phyloP scores from a whole-genome alignment of 2,113 vertebrate genomes.

The Anarrhichthys ocellatus region DNA sequence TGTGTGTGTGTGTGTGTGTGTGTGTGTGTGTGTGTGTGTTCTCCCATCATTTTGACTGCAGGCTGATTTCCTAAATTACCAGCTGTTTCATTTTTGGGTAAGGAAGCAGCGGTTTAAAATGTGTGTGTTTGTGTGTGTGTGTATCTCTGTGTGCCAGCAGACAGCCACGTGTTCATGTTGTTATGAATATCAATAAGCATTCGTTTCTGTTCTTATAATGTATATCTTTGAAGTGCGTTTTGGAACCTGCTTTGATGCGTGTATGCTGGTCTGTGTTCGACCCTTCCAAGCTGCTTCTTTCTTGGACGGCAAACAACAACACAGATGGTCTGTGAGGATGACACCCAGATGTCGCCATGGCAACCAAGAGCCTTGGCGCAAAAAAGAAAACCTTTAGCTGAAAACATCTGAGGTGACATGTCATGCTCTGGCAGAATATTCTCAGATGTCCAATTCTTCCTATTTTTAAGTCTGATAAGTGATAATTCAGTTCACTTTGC shows the following conservation, averaged over 20 bases:
- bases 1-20: too few relatives aligned
- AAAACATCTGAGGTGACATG: conserved; percentile 52
- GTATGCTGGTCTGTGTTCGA: conserved; percentile 23
- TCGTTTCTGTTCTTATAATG: neutral
- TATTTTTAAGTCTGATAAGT: neutral
- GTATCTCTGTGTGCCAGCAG: neutral
- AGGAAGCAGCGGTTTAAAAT: neutral
- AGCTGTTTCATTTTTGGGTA: neutral
- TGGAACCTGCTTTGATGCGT: neutral
- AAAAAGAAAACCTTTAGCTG: conserved; percentile 45
- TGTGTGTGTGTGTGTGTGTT: too few relatives aligned
- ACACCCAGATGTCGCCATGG: conserved; percentile 67
- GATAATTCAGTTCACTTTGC: neutral
- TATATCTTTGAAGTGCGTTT: fast-evolving
- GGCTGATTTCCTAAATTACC: too few relatives aligned
- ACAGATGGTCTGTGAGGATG: conserved; percentile 78
- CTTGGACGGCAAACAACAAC: conserved; percentile 70
- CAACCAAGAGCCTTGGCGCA: conserved; percentile 47
- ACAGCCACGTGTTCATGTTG: neutral
- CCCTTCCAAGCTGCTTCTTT: conserved; percentile 28
- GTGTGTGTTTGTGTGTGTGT: neutral
- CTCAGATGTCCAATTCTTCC: neutral
- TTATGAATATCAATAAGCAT: neutral
- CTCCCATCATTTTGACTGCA: too few relatives aligned
- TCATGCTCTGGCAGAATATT: conserved; percentile 1